phyloP scores from a whole-genome alignment of 2,797 vertebrate genomes.

The Anisognathus igniventris region DNA sequence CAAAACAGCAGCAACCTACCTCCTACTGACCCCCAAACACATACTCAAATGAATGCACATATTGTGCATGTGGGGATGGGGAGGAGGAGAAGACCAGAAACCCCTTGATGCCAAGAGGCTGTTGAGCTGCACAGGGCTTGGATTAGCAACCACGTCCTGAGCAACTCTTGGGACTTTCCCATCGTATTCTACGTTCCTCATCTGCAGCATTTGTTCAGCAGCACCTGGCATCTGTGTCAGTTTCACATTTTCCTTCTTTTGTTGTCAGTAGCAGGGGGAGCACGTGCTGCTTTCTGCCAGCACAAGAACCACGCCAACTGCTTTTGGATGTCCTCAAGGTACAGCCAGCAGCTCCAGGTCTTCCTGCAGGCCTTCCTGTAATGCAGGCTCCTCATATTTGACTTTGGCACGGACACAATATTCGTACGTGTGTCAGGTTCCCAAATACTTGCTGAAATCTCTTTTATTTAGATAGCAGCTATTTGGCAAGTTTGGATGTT shows the following conservation, averaged over 20 bases:
- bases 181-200: rapidly evolving
- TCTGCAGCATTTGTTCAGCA: neutral
- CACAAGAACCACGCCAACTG: neutral
- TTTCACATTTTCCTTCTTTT: neutral
- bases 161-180: neutral
- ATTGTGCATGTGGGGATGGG: rapidly evolving
- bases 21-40: neutral
- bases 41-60: neutral
- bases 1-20: neutral
- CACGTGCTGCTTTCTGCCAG: neutral
- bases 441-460: slow-evolving; percentile 19
- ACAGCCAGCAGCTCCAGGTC: neutral
- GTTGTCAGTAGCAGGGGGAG: rapidly evolving
- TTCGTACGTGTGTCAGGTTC: neutral
- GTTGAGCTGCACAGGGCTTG: neutral
- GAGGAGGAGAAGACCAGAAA: neutral
- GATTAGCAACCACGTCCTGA: neutral
- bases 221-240: neutral
- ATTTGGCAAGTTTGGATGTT: slow-evolving; percentile 20
- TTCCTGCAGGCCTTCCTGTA: neutral
- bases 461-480: slow-evolving; percentile 23
- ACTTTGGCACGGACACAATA: neutral
- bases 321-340: slow-evolving; percentile 3
- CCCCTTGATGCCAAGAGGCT: neutral
- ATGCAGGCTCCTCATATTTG: neutral